Base-by-base conservation (phyloP, 2,797 vertebrate genomes). In the Tapera naevia region DNA sequence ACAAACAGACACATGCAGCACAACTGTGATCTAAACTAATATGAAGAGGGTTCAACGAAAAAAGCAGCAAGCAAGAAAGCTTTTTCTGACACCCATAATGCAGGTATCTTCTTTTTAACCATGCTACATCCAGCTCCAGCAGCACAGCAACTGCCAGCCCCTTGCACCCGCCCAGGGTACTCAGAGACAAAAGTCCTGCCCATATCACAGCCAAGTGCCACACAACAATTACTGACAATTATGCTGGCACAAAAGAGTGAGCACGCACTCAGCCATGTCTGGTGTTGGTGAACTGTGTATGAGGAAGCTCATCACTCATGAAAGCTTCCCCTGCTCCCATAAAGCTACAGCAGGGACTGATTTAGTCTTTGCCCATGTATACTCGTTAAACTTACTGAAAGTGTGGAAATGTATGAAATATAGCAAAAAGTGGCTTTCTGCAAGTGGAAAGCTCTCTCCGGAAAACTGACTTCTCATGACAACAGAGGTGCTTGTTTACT, bases 391-490 rank as follows among this genome's bases (percentile, higher is more conserved):
- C 19, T 60, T 60, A 37, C 4, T 80, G 39, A 61, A 67, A 85
- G 57, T 0, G 7, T 5, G 14, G 48, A 66, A 85, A 70, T 46
- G 28, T 37, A 23, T 14, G 78, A 65, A 81, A 66, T 46, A 35
- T 23, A 75, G 14, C 18, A 60, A 65, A 78, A 92, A 17, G 10
- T 13, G 10, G 4, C 28, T 87, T 84, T 76, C 56, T 92, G 30
- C 43, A 74, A 72, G 71, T 56, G 13, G 66, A 96, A 92, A 75
- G 78, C 33, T 91, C 28, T 79, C 54, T 62, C 62, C 53, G 72
- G 56, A 86, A 86, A 39, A 76, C 24, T 7, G 4, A 5, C 60
- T 93, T 88, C 75, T 91, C 27, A 21, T 46, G 73, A 12, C 21
- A 18, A 88, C 61, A 78, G 81, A 82, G 32, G 46, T 22, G 9